Base-by-base conservation (phyloP, 1,140 invertebrate genomes). In the Diprion similis region DNA sequence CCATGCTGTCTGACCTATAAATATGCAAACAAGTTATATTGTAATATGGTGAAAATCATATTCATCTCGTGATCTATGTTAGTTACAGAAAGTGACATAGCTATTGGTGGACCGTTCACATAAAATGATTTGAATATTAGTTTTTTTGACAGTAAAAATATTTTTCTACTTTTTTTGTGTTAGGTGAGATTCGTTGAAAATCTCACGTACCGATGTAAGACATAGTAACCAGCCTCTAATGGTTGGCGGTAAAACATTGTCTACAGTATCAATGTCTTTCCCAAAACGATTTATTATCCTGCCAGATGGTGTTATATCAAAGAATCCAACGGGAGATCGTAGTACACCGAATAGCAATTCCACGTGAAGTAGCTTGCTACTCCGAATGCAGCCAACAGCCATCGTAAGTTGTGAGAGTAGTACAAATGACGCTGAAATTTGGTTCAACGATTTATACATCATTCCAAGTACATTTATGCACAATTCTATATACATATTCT, bases 191-290 rank as follows among this genome's bases (percentile, higher is more conserved):
- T 76, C 18, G 8, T 67, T 68, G 59, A 24, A 48, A 17, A 45
- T 82, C 78, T 80, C 79, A 85, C 87, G 80, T 93, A 94, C 93
- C 93, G 90, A 88, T 89, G 90, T 92, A 80, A 94, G 91, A 78
- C 85, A 88, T 83, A 84, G 83, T 70, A 89, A 84, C 83, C 84
- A 89, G 79, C 84, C 83, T 78, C 86, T 86, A 83, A 91, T 79
- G 73, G 79, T 86, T 73, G 81, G 83, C 59, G 89, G 89, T 77
- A 90, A 83, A 71, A 86, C 83, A 81, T 87, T 87, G 82, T 89
- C 86, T 79, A 89, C 77, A 79, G 89, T 76, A 72, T 89, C 88
- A 80, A 89, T 81, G 78, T 92, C 91, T 80, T 89, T 90, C 10
- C 87, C 89, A 81, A 91, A 91, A 78, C 91, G 86, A 85, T 92